Evolutionary conservation across 1,140 invertebrate species (phyloP), one percentile per base, ranked within the genome.

Genomic region (Thereuonema tuberculata): DNA sequence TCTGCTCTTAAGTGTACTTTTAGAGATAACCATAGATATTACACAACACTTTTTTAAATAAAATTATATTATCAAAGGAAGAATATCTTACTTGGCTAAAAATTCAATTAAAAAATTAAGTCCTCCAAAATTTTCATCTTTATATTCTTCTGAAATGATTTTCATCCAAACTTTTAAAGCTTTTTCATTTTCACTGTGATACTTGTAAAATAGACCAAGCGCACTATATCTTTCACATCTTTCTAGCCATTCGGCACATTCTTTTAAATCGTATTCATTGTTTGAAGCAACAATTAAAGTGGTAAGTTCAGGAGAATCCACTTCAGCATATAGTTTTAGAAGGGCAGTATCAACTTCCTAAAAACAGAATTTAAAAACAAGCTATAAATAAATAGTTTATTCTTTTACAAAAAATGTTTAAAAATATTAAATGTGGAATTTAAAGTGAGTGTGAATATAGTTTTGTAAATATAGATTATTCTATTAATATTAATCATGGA

Each of bases 331-430:
- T 17, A 78, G 56, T 61, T 77, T 78, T 55, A 77, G 64, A 49
- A 77, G 66, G 3, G 74, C 75, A 26, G 72, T 71, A 61, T 77
- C 74, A n/a, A 77, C 65, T 64, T 75, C 75, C 75, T 77, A 59
- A 1, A 1, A 61, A 21, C 27, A 14, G 60, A 55, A 58, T 20
- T 25, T 46, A 60, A 63, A 50, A 50, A 24, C 21, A 50, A 12
- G 9, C 21, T 24, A 12, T 9, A 50, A 5, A 9, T 14, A 21
- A 21, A 20, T 21, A 12, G 21, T 9, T 21, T 12, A 5, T 50
- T 17, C 9, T 21, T 14, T 37, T 37, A 37, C 31, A 37, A 17
- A 17, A 17, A 5, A 37, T 9, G 5, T 17, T 37, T 5, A 37
- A 37, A 9, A 37, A 9, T 17, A 37, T 9, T 9, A 5, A 37